Base-by-base conservation (phyloP, 2,797 vertebrate species). In the Acrocephalus scirpaceus region DNA sequence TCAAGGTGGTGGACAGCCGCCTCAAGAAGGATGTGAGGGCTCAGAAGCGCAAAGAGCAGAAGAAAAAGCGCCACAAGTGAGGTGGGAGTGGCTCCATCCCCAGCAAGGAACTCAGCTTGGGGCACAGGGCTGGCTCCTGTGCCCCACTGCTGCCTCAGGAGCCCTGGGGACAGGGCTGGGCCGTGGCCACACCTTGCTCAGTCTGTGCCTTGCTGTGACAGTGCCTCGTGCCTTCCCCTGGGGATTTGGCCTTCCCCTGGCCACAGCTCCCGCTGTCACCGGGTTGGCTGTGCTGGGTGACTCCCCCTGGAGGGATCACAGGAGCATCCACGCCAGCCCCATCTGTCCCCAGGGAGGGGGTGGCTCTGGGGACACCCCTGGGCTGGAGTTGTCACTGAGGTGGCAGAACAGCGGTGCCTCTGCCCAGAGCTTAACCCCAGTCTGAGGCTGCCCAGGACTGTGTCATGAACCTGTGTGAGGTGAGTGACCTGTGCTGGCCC, bases 1-100 rank as follows among this genome's bases (percentile, higher is more conserved):
- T 99, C 97, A 99, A 99, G 78, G 99, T 99, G 18, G 99, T 99
- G 10, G 99, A 99, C 72, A 95, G 98, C 19, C 98, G 99, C 79
- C 98, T 99, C 98, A 99, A 99, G 97, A 99, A 99, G 91, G 99
- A 99, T n/a, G 97, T 98, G 92, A 98, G 98, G 76, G 98, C 98
- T 72, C 97, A 98, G 95, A 98, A 99, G 69, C 98, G 97, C 45
- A 99, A 98, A 79, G 98, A 99, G 4, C 98, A 98, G 96, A 97
- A 93, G 93, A 96, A 94, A 6, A 98, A 94, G 73, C 93, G 11
- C 64, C 95, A 34, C 29, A 97, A 97, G 47, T 97, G 86, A 97
- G 4, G 21, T 5, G 80, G 71, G 40, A 73, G 10, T 1, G 0
- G 30, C 58, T 64, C 69, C 1, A 0, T 48, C 20, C 53, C 26